phyloP scores from a whole-genome alignment of 2,797 vertebrate genomes.

The Naso thynnoides region DNA sequence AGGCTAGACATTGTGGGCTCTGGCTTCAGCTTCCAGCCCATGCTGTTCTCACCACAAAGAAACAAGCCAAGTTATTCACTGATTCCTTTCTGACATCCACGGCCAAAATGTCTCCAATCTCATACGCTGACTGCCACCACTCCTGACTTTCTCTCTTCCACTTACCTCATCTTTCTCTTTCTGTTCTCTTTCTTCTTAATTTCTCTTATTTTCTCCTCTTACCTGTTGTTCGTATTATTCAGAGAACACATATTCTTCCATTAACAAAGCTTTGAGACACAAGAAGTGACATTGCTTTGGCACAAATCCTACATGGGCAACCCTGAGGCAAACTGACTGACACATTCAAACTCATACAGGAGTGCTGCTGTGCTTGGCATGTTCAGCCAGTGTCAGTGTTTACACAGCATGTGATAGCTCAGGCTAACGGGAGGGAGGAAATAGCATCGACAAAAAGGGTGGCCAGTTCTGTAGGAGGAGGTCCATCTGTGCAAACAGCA shows the following conservation, averaged over 20 bases:
- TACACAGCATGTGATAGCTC: constrained; percentile 76
- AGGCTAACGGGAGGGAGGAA: constrained; percentile 68
- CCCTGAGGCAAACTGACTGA: constrained; percentile 21
- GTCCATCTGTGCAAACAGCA: constrained; percentile 84
- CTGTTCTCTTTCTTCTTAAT: constrained; percentile 46
- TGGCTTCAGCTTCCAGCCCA: constrained; percentile 80
- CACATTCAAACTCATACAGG: constrained; percentile 33
- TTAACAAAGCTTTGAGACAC: constrained; percentile 7
- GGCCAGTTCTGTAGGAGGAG: constrained; percentile 75
- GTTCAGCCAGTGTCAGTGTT: constrained; percentile 68
- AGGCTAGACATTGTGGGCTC: constrained; percentile 85
- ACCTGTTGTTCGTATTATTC: constrained; percentile 43
- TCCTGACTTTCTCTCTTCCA: constrained; percentile 59
- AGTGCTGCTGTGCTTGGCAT: constrained; percentile 66
- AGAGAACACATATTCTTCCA: constrained; percentile 10
- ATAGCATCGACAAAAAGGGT: constrained; percentile 69
- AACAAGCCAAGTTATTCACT: constrained; percentile 83
- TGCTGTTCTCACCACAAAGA: constrained; percentile 85
- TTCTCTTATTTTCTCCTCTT: constrained; percentile 46
- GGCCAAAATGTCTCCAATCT: constrained; percentile 77
- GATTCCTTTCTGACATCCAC: constrained; percentile 80
- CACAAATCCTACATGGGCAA: constrained; percentile 18
- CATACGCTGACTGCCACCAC: constrained; percentile 67
- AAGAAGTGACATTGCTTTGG: constrained; percentile 11
- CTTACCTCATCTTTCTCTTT: constrained; percentile 49